Percentiles rank a stretch among this genome's conserved stretches.
Conservation (phyloP, 2,888 invertebrate genomes). For the Dione vanillae region DNA sequence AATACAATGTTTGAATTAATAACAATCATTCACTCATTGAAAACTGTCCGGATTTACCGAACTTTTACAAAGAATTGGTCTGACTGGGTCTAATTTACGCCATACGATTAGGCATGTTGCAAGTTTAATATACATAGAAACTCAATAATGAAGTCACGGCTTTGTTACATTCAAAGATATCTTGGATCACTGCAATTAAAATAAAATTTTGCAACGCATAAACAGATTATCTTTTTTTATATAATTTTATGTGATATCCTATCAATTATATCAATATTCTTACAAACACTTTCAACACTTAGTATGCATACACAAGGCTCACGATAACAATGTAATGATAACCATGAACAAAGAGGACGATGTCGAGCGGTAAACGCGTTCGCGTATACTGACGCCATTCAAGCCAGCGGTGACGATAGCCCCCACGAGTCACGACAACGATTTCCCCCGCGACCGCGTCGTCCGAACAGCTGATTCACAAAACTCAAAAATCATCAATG, state of each 20-base stretch:
- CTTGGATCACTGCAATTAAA: slow-evolving; percentile 31
- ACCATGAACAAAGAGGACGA: slow-evolving; percentile 46
- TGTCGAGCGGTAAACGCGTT: slow-evolving; percentile 56
- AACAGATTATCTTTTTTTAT: background rate
- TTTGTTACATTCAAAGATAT: slow-evolving; percentile 56
- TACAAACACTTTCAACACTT: slow-evolving; percentile 22
- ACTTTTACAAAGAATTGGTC: slow-evolving; percentile 24
- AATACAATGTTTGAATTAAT: background rate
- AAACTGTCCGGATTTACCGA: background rate
- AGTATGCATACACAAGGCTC: slow-evolving; percentile 34
- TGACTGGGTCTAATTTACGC: slow-evolving; percentile 23
- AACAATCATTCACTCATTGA: background rate
- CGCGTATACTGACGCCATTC: slow-evolving; percentile 69
- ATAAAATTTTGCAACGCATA: slow-evolving; percentile 31
- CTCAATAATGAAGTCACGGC: slow-evolving; percentile 6
- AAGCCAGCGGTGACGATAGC: slow-evolving; percentile 52
- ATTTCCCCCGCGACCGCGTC: slow-evolving; percentile 58
- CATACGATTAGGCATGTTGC: slow-evolving; percentile 22
- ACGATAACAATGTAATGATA: slow-evolving; percentile 42
- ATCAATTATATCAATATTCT: background rate
- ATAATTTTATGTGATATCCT: background rate
- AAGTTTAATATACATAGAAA: slow-evolving; percentile 7
- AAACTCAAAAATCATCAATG: slow-evolving; percentile 40
- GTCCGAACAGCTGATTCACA: slow-evolving; percentile 74
- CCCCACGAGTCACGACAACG: slow-evolving; percentile 52